Evolutionary conservation across 1,140 invertebrate species (phyloP).

Genomic region (Hirudo medicinalis): DNA sequence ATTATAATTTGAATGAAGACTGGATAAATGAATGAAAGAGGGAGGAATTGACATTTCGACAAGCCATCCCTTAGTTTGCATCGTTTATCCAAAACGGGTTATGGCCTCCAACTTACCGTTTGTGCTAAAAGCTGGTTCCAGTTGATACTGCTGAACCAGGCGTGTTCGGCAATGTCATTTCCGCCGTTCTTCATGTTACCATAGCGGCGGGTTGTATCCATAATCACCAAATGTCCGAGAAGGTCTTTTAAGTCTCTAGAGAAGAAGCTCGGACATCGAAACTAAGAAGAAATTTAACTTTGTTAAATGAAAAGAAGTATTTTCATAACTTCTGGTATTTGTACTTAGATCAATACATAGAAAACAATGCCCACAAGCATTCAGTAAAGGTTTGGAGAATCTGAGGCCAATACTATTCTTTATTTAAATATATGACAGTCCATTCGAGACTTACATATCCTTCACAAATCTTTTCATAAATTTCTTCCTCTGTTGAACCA

Average conservation of each 20-base stretch:
- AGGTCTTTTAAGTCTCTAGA: neutral
- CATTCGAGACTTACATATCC: neutral
- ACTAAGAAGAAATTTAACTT: neutral
- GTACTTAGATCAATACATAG: neutral
- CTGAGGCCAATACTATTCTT: no score
- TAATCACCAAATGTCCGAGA: neutral
- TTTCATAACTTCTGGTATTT: neutral
- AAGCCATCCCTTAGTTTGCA: neutral
- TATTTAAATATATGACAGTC: no score
- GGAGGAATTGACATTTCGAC: neutral
- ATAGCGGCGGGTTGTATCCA: neutral
- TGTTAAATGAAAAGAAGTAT: neutral
- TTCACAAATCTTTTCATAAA: slow-evolving; percentile 12
- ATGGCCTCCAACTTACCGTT: neutral
- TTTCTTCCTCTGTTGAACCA: slow-evolving; percentile 2
- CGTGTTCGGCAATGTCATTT: slow-evolving; percentile 9
- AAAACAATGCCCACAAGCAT: neutral
- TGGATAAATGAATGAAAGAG: no score
- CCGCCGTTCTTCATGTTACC: slow-evolving; percentile 6
- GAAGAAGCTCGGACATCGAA: slow-evolving; percentile 10
- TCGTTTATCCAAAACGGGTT: neutral
- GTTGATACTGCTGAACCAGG: neutral
- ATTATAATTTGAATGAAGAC: neutral
- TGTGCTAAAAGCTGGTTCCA: neutral
- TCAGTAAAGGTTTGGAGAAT: no score